These are phyloP conservation scores for Cremastinae sp. DNA, from an alignment of 2,888 invertebrate species.

Conservation along the genomic window DNA sequence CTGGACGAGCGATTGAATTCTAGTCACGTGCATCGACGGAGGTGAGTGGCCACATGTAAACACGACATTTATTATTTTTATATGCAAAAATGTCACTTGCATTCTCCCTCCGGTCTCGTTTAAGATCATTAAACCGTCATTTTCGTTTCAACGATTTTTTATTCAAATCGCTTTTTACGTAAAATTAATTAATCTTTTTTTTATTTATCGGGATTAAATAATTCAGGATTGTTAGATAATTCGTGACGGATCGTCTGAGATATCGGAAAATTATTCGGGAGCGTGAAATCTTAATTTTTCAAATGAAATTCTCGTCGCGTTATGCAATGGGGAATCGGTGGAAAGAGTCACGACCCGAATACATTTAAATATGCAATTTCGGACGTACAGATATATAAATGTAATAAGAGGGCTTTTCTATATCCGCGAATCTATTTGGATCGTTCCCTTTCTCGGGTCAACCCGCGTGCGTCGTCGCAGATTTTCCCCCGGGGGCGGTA, in stretches of 20 bases:
- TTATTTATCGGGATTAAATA: too few relatives aligned
- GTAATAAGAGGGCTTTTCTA: slow-evolving; percentile 31
- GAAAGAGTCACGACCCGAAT: slow-evolving; percentile 37
- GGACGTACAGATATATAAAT: slow-evolving; percentile 9
- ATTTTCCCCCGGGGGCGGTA: slow-evolving; percentile 1
- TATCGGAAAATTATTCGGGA: background rate
- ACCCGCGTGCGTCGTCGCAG: slow-evolving; percentile 31
- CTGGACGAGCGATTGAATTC: background rate
- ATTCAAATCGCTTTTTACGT: background rate
- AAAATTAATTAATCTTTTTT: background rate
- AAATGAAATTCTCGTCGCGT: background rate
- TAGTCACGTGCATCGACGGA: slow-evolving; percentile 15
- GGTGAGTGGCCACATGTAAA: slow-evolving; percentile 19
- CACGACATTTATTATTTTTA: background rate
- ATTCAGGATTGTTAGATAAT: background rate
- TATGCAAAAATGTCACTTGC: too few relatives aligned
- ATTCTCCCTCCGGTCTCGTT: too few relatives aligned
- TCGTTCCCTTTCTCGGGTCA: slow-evolving; percentile 37
- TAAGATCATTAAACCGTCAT: too few relatives aligned
- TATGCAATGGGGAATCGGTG: slow-evolving; percentile 38
- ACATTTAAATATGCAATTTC: slow-evolving; percentile 10
- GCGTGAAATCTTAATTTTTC: slow-evolving; percentile 1
- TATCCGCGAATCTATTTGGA: slow-evolving; percentile 48
- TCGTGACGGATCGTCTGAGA: background rate
- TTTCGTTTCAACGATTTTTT: background rate